Percentiles rank a stretch among this genome's conserved stretches.
These are phyloP conservation scores for Semaprochilodus insignis DNA, from an alignment of 2,797 vertebrate species.

Conservation along the genomic window DNA sequence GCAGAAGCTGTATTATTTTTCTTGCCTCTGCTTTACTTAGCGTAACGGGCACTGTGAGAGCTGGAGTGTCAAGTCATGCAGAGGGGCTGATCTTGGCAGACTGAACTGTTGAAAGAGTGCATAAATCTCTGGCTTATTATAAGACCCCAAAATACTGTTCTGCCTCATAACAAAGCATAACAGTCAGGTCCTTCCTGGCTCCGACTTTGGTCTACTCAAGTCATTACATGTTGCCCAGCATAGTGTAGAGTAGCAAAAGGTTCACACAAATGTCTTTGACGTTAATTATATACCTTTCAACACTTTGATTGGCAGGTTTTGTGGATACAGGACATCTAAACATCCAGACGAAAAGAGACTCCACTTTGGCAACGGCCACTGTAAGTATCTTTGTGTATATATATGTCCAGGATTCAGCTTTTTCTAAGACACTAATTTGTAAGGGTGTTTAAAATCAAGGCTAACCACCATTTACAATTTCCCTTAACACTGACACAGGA, in stretches of 20 bases:
- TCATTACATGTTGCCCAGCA: slow-evolving; percentile 40
- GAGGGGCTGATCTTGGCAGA: slow-evolving; percentile 68
- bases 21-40: slow-evolving; percentile 47
- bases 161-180: slow-evolving; percentile 71
- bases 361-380: slow-evolving; percentile 95
- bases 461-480: background rate
- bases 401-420: background rate
- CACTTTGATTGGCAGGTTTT: slow-evolving; percentile 87
- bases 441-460: background rate
- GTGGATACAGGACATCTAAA: slow-evolving; percentile 95
- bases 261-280: slow-evolving; percentile 64
- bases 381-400: slow-evolving; percentile 81
- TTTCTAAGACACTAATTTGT: background rate
- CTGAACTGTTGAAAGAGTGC: slow-evolving; percentile 62
- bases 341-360: slow-evolving; percentile 95
- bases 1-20: slow-evolving; percentile 54
- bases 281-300: slow-evolving; percentile 68
- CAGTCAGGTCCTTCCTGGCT: slow-evolving; percentile 61
- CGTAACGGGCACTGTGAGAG: slow-evolving; percentile 51
- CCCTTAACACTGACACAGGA: too few species aligned
- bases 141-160: slow-evolving; percentile 74
- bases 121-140: slow-evolving; percentile 76
- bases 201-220: slow-evolving; percentile 48
- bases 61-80: slow-evolving; percentile 45
- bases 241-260: slow-evolving; percentile 56